A percentile compares a stretch with the other conserved stretches of the same genome.
Conservation (phyloP, 2,888 invertebrate genomes). For the Latheticus oryzae region DNA sequence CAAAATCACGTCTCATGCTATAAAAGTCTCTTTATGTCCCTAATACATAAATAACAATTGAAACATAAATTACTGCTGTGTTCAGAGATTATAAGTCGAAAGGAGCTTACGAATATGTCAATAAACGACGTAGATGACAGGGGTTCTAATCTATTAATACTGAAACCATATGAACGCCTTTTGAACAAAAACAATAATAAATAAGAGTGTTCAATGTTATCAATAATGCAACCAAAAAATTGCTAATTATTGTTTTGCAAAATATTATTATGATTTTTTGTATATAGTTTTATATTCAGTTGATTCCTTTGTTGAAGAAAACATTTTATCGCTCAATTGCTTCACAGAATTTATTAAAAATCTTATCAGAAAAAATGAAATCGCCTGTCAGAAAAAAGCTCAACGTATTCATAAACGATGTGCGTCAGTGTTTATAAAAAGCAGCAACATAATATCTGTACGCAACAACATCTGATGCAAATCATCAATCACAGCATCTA, state of each 20-base stretch:
- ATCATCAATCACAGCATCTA: slow-evolving; percentile 35
- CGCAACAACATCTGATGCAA: slow-evolving; percentile 35
- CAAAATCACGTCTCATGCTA: too few relatives aligned
- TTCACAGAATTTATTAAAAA: slow-evolving; percentile 30
- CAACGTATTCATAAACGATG: slow-evolving; percentile 35
- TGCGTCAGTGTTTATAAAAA: slow-evolving; percentile 32
- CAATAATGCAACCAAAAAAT: too few relatives aligned
- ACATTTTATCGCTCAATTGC: slow-evolving; percentile 19
- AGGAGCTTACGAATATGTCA: too few relatives aligned
- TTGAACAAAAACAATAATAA: too few relatives aligned
- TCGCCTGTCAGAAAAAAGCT: slow-evolving; percentile 26
- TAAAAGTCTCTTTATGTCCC: too few relatives aligned
- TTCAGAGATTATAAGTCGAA: too few relatives aligned
- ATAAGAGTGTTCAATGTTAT: too few relatives aligned
- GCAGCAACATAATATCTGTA: slow-evolving; percentile 29
- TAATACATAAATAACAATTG: too few relatives aligned
- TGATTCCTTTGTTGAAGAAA: slow-evolving; percentile 8
- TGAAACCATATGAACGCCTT: too few relatives aligned
- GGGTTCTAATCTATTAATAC: too few relatives aligned
- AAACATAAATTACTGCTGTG: too few relatives aligned
- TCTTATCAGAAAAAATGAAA: slow-evolving; percentile 22
- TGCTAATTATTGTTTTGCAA: slow-evolving; percentile 9
- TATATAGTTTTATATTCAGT: slow-evolving; percentile 21
- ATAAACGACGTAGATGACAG: too few relatives aligned
- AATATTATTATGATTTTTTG: slow-evolving; percentile 2